phyloP scores from a whole-genome alignment of 2,113 vertebrate species.

The Chitala chitala region DNA sequence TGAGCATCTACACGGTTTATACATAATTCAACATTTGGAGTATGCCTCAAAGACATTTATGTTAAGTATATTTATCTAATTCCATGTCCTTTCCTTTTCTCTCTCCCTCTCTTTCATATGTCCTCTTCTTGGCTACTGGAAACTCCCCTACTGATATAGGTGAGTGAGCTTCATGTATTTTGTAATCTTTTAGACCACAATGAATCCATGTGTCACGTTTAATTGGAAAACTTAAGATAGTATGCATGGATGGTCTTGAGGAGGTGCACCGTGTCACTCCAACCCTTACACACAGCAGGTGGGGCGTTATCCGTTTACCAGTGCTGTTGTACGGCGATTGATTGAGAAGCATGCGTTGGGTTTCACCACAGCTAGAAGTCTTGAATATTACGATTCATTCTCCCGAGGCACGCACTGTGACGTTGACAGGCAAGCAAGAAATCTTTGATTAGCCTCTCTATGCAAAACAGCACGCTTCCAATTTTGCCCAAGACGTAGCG shows the following conservation, averaged over 20 bases:
- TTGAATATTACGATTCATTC: slow-evolving; percentile 7
- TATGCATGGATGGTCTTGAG: background rate
- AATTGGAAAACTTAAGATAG: background rate
- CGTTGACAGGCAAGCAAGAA: too few species aligned
- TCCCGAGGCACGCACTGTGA: too few species aligned
- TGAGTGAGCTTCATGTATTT: slow-evolving; percentile 42
- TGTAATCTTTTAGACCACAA: background rate
- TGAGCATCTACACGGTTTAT: background rate
- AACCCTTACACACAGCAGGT: too few species aligned
- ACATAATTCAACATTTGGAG: background rate
- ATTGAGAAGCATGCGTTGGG: slow-evolving; percentile 32
- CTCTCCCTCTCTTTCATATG: slow-evolving; percentile 12
- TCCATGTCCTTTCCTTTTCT: background rate
- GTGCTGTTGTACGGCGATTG: slow-evolving; percentile 8
- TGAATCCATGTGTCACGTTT: slow-evolving; percentile 9
- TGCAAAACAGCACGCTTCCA: background rate
- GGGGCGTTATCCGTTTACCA: background rate
- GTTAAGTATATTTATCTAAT: background rate
- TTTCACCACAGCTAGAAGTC: too few species aligned
- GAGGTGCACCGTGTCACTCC: too few species aligned
- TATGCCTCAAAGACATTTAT: background rate
- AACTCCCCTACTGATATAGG: slow-evolving; percentile 38
- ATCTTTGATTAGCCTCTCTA: background rate
- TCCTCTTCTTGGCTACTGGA: slow-evolving; percentile 2
- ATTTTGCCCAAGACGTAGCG: background rate